Base-by-base conservation (phyloP, 1,140 invertebrate species). In the Armadillidium nasatum region DNA sequence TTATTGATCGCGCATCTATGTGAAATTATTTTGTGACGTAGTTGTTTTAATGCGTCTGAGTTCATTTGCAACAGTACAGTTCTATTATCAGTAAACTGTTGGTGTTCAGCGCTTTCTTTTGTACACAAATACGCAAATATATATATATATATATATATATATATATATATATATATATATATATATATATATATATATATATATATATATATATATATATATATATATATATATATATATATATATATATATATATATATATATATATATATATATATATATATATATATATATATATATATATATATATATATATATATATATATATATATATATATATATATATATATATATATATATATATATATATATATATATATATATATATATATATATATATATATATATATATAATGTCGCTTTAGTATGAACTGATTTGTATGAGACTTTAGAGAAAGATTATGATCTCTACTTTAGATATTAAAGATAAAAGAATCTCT, bases 291-390 rank as follows among this genome's bases (percentile, higher is more conserved):
- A 11, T 15, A 68, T 68, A 68, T 68, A 68, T 68, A 68, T 68
- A 68, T 68, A 68, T 68, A 68, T 68, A 68, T 68, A 68, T 68
- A 68, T 68, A 68, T 33, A 68, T n/a, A 68, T 68, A 68, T 68
- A 68, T 68, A 68, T 68, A 68, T 68, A 68, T 68, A 68, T 68
- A 68, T 68, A n/a, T 68, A 68, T 68, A 68, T 68, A n/a, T 68
- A 68, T 68, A 68, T 68, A 68, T 68, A 68, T 68, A 68, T 68
- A 68, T 68, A 68, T 68, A 68, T 68, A 68, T 68, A 33, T 66
- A 66, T 66, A 66, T 66, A 66, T 66, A 66, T 66, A 66, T 66
- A 68, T 15, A 68, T n/a, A 68, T 4, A 0, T 19, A 68, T n/a
- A 19, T 68, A 68, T 13, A 19, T 68, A 68, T 68, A 68, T 68